Base-by-base conservation (phyloP, 2,888 invertebrate genomes). In the Eilema sororculum region DNA sequence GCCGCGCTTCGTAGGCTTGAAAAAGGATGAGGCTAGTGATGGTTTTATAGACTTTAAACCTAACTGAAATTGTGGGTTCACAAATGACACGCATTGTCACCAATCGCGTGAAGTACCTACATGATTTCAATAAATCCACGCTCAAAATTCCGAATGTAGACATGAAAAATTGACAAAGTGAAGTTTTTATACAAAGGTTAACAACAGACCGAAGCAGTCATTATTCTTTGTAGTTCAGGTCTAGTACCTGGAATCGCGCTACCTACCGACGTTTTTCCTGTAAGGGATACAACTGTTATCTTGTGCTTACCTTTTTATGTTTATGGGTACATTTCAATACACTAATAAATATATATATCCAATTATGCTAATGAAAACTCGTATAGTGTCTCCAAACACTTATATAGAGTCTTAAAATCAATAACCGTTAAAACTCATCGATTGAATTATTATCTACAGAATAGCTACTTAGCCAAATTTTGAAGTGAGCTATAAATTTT, bases 341-440 rank as follows among this genome's bases (percentile, higher is more conserved):
- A 30, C 20, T 30, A 64, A 25, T 52, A 52, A 64, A 25, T 52
- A 52, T 22, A 46, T 30, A 57, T 37, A 33, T 67, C 63, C 65
- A 61, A 41, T 71, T 67, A 71, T 67, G 71, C 59, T 64, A 71
- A 71, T 71, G 56, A 64, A 24, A 59, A 52, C 37, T 52, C 58
- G 59, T 65, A 68, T 65, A 59, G 68, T 68, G 72, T 65, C 68
- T 65, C 12, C 3, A 41, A 62, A 61, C 65, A 72, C 65, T 68
- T 72, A 68, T 68, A 68, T 65, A 72, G 46, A 66, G 61, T 62
- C 28, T 72, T 72, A 68, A 68, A 72, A 65, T 65, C 58, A 72
- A 72, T 72, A 68, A 72, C 61, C 72, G 62, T 72, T 72, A 72
- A 72, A 65, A 68, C 68, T 72, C 62, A 72, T 62, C 61, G 72